Percentiles rank a stretch among this genome's conserved stretches.
Conservation (phyloP, 2,113 vertebrate genomes). For the Macrotis lagotis region DNA sequence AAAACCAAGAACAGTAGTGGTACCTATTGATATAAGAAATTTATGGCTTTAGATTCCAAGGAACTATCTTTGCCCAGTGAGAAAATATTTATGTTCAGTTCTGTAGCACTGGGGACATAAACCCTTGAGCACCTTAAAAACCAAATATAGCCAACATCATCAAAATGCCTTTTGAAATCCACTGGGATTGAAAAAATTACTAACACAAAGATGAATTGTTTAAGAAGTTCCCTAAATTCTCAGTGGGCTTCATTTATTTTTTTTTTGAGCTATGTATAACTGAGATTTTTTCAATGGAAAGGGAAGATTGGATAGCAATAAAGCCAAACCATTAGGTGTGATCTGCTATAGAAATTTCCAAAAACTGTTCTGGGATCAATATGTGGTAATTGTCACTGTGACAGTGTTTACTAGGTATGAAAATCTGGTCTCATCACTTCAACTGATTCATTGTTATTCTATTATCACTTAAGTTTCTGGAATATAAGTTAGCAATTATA, state of each 20-base stretch:
- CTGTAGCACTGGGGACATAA: not conserved
- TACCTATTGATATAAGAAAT: not conserved
- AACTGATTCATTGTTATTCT: not conserved
- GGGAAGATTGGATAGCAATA: not conserved
- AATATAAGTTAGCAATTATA: too few species aligned
- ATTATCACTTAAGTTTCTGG: too few species aligned
- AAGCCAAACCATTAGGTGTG: not conserved
- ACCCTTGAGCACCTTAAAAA: not conserved
- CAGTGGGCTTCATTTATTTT: conserved; percentile 4
- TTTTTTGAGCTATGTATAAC: not conserved
- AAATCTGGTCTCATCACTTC: not conserved
- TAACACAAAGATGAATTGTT: conserved; percentile 3
- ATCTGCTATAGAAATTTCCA: not conserved
- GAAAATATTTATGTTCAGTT: not conserved
- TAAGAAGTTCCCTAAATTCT: not conserved
- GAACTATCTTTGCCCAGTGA: not conserved
- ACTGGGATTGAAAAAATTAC: not conserved
- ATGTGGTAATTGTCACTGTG: not conserved
- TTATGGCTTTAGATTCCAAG: not conserved
- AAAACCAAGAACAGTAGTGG: not conserved
- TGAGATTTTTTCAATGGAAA: not conserved
- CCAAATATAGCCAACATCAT: not conserved
- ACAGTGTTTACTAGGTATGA: not conserved
- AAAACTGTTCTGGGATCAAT: not conserved
- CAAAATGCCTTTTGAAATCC: not conserved